phyloP scores from a whole-genome alignment of 2,797 vertebrate species.

The Phalanger gymnotis region DNA sequence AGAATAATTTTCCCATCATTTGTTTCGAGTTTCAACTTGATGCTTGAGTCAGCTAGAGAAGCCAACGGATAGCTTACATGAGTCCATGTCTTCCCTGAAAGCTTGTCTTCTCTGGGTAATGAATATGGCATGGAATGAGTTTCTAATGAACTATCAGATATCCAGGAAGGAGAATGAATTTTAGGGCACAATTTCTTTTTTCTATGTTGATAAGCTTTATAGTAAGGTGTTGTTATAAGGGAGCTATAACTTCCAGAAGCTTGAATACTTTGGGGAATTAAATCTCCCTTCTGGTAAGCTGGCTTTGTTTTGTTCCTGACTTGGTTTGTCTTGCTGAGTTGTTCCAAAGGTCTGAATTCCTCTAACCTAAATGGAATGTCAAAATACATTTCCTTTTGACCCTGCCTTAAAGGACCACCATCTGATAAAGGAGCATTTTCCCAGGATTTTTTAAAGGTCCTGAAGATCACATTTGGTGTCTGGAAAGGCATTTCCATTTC shows the following conservation, averaged over 20 bases:
- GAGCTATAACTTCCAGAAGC: not conserved
- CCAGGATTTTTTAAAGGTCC: not conserved
- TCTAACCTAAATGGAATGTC: constrained; percentile 33
- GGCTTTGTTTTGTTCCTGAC: constrained; percentile 17
- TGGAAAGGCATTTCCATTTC: constrained; percentile 1
- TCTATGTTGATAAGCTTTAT: not conserved
- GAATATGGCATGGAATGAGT: not conserved
- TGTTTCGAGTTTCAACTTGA: constrained; percentile 39
- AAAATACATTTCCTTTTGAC: constrained; percentile 14
- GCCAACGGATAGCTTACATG: not conserved
- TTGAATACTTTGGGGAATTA: not conserved
- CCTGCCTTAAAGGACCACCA: constrained; percentile 32
- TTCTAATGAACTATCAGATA: not conserved
- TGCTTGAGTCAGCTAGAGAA: constrained; percentile 41
- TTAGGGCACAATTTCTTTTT: not conserved
- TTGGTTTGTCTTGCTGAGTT: constrained; percentile 8
- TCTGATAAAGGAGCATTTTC: constrained; percentile 50
- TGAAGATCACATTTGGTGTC: not conserved
- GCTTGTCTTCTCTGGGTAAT: not conserved
- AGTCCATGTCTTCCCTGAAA: not conserved
- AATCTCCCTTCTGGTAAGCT: not conserved
- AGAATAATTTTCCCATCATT: not conserved
- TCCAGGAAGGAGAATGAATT: not conserved
- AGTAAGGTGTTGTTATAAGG: not conserved
- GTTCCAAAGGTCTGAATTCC: constrained; percentile 36